Base-by-base conservation (phyloP, 2,888 invertebrate species). In the Chrysomela aeneicollis region DNA sequence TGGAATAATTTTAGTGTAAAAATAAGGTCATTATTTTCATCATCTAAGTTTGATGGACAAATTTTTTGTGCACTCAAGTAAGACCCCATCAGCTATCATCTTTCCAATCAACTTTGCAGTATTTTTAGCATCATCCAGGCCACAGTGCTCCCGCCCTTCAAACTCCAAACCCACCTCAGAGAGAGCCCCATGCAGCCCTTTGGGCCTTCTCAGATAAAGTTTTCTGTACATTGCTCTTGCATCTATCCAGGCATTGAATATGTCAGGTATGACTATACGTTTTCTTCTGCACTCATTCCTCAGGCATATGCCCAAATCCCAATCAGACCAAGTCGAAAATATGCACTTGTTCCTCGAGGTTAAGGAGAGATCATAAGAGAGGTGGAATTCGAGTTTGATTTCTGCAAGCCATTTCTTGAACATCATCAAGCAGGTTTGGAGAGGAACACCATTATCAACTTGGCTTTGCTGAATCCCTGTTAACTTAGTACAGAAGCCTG, bases 271-370 rank as follows among this genome's bases (percentile, higher is more conserved):
- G 52, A 79, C 78, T 59, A 89, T 79, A 35, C 84, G 81, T 77
- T 89, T 89, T n/a, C 89, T 81, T 49, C 78, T 81, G 71, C 87
- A 86, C 77, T 89, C 89, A 72, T 86, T 85, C 54, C 83, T 81
- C 26, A 89, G 78, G 71, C 87, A 89, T 19, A 84, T 84, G 6
- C 85, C 85, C 54, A 89, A 83, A 79, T 89, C 89, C 88, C 88
- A 89, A 78, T 89, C 87, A 67, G 85, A 84, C 88, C 89, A 89
- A 30, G 88, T 88, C 50, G 86, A 85, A 72, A 85, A 84, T 4
- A 83, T 83, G 70, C 84, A 85, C 70, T 82, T 83, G 63, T 83
- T 71, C 10, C 21, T 32, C 1, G 30, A 17, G 12, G 49, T 62
- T 64, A 64, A 35, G 73, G 74, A 71, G 80, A 81, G 5, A 74